Conservation (phyloP, 2,113 vertebrate genomes). For the Calidris pugnax region DNA sequence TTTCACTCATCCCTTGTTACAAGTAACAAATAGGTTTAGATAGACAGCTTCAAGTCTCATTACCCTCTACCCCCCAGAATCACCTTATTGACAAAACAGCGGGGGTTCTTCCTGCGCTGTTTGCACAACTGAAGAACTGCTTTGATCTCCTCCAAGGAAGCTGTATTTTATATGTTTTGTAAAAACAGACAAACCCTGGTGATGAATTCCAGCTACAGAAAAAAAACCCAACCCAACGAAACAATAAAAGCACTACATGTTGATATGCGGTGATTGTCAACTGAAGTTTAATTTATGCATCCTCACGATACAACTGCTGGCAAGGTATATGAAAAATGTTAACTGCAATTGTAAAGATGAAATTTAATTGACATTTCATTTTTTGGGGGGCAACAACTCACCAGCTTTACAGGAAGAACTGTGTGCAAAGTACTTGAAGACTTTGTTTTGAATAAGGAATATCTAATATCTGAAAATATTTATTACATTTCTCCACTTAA, state of each 20-base stretch:
- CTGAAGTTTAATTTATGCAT: background rate
- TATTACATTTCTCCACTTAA: background rate
- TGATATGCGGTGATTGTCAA: background rate
- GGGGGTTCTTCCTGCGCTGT: accelerated
- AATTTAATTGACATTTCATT: background rate
- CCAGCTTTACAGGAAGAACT: background rate
- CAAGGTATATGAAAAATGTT: background rate
- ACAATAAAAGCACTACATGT: background rate
- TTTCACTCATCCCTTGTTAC: accelerated
- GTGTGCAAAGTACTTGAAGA: background rate
- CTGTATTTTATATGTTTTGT: background rate
- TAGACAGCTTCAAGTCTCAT: background rate
- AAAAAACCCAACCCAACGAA: background rate
- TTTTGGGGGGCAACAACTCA: background rate
- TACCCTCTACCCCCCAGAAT: background rate
- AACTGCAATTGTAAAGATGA: background rate
- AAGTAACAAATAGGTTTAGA: background rate
- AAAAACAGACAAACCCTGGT: background rate
- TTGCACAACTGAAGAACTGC: background rate
- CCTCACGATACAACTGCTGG: background rate
- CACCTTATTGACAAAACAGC: background rate
- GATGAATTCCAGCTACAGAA: background rate
- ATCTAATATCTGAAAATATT: background rate
- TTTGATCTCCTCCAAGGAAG: background rate
- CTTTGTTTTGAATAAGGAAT: background rate